A percentile compares a stretch with the other conserved stretches of the same genome.
Conservation (phyloP, 2,797 vertebrate species). For the Eulemur coronatus region DNA sequence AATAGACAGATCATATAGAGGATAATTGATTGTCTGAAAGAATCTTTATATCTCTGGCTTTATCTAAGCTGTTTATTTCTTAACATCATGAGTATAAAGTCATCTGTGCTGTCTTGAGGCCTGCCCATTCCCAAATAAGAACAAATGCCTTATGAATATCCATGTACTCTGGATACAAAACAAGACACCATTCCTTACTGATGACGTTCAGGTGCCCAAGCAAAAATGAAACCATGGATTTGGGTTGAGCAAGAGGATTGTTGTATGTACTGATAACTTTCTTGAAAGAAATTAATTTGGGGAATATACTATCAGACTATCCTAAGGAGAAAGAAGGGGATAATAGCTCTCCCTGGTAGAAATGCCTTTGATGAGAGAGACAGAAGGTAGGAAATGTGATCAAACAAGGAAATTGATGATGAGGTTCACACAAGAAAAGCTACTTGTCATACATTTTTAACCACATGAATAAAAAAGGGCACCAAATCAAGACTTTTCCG, state of each 20-base stretch:
- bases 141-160: background rate
- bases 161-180: background rate
- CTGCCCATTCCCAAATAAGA: background rate
- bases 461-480: background rate
- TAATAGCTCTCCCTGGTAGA: background rate
- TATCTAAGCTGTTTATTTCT: conserved; percentile 7
- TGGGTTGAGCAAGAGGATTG: background rate
- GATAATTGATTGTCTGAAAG: background rate
- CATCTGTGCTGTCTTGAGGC: background rate
- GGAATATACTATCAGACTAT: background rate
- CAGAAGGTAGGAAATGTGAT: background rate
- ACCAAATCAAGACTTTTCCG: background rate
- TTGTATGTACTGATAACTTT: background rate
- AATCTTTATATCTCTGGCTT: background rate
- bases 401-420: background rate
- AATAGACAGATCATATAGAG: background rate
- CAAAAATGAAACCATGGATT: background rate
- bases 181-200: background rate
- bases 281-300: conserved; percentile 11
- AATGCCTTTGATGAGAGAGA: background rate
- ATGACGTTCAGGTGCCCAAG: background rate
- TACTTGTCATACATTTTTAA: background rate
- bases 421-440: background rate
- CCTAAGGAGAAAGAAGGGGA: background rate
- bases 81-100: background rate